Percentiles rank a stretch among this genome's conserved stretches.
Evolutionary conservation across 2,888 invertebrate species (phyloP).

Genomic region (Tenthredo livida): DNA sequence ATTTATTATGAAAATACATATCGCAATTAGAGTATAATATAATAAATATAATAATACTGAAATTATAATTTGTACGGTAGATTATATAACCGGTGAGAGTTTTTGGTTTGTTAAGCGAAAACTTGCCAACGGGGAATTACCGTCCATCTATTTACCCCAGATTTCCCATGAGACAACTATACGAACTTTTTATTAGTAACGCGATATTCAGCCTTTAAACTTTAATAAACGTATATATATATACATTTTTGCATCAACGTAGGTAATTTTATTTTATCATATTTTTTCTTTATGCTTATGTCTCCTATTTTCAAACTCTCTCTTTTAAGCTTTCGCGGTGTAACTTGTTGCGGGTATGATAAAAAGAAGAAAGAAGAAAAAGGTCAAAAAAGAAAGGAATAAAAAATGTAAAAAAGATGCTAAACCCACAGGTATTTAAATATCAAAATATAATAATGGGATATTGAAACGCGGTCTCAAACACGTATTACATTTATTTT

Average conservation of each 20-base stretch:
- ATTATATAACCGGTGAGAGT: not conserved
- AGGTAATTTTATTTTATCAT: not conserved
- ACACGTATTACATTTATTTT: slow-evolving; percentile 75
- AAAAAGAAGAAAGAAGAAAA: not conserved
- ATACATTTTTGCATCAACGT: not conserved
- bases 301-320: not conserved
- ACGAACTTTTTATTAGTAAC: slow-evolving; percentile 35
- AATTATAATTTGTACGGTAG: not conserved
- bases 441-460: not conserved
- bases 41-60: no score
- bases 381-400: no score
- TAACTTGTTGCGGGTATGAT: not conserved
- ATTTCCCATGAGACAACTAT: slow-evolving; percentile 41
- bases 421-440: not conserved
- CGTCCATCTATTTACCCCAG: not conserved
- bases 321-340: not conserved
- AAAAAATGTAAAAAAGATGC: not conserved
- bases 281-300: not conserved
- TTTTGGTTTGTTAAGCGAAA: slow-evolving; percentile 17
- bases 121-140: slow-evolving; percentile 12
- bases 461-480: slow-evolving; percentile 60
- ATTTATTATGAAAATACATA: no score
- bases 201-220: not conserved
- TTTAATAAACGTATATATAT: not conserved
- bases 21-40: not conserved